A percentile compares a stretch with the other conserved stretches of the same genome.
These are phyloP conservation scores for Girardinichthys multiradiatus DNA, from an alignment of 2,113 vertebrate genomes.

Conservation along the genomic window DNA sequence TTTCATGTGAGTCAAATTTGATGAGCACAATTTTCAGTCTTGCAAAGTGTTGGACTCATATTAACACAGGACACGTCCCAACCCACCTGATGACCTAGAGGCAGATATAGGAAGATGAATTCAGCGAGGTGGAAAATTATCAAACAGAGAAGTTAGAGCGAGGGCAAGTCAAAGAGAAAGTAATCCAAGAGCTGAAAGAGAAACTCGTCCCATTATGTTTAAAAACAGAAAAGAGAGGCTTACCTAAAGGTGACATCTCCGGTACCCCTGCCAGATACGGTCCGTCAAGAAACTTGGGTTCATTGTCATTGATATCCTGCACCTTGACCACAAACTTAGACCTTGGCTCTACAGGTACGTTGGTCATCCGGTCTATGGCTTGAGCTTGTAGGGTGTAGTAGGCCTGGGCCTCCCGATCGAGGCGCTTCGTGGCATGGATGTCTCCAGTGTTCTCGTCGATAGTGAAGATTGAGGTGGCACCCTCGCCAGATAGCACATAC, in stretches of 20 bases:
- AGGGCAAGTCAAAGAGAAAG: constrained; percentile 46
- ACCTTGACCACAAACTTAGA: constrained; percentile 97
- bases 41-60: constrained; percentile 45
- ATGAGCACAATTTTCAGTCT: constrained; percentile 25
- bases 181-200: not conserved
- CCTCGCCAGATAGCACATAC: constrained; percentile 95
- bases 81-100: constrained; percentile 35
- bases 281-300: constrained; percentile 94
- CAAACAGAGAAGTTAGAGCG: constrained; percentile 47
- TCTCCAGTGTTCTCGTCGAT: constrained; percentile 98
- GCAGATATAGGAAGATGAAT: constrained; percentile 47
- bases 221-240: constrained; percentile 47
- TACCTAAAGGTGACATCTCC: constrained; percentile 97
- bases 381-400: constrained; percentile 94
- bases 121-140: constrained; percentile 63
- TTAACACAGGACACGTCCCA: constrained; percentile 47
- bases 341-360: constrained; percentile 89
- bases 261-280: constrained; percentile 92
- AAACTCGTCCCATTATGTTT: constrained; percentile 3
- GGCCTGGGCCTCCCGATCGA: constrained; percentile 94
- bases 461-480: constrained; percentile 96
- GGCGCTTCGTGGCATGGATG: constrained; percentile 95
- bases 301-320: constrained; percentile 98
- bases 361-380: constrained; percentile 89
- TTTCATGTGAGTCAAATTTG: constrained; percentile 23